These are phyloP conservation scores for Chiloscyllium plagiosum DNA, from an alignment of 2,113 vertebrate species.

Conservation along the genomic window DNA sequence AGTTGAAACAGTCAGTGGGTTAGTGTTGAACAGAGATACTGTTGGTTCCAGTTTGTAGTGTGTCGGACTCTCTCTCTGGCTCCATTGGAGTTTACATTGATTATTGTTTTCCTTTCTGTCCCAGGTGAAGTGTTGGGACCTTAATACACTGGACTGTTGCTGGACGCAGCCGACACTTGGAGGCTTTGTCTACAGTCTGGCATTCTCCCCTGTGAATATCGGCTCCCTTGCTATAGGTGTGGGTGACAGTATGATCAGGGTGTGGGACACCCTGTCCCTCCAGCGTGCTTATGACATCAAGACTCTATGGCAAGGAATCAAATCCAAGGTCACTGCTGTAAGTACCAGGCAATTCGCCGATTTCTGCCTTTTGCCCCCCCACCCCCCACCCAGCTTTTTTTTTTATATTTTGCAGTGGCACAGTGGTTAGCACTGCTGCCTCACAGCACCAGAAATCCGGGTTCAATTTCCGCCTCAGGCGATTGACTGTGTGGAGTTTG, in stretches of 20 bases:
- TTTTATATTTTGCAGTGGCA: too few species aligned
- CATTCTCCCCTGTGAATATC: constrained; percentile 77
- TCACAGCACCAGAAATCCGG: too few species aligned
- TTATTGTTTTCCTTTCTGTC: background rate
- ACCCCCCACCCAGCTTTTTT: too few species aligned
- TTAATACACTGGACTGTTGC: constrained; percentile 71
- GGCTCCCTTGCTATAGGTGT: constrained; percentile 82
- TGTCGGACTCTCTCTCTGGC: too few species aligned
- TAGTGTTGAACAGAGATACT: too few species aligned
- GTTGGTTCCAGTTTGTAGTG: too few species aligned
- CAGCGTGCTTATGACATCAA: constrained; percentile 76
- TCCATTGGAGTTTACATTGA: background rate
- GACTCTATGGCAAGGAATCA: constrained; percentile 89
- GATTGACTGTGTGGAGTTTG: too few species aligned
- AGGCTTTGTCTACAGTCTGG: constrained; percentile 78
- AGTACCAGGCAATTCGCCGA: constrained; percentile 43
- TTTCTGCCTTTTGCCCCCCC: too few species aligned
- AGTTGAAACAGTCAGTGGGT: too few species aligned
- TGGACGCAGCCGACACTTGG: constrained; percentile 90
- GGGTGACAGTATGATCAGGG: constrained; percentile 86
- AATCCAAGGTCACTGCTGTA: constrained; percentile 93
- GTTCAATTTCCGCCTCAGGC: too few species aligned
- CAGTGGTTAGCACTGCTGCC: too few species aligned
- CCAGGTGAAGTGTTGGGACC: constrained; percentile 93
- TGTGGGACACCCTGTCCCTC: constrained; percentile 83